Evolutionary conservation across 2,888 invertebrate species (phyloP).

Genomic region (Elysia crispata): DNA sequence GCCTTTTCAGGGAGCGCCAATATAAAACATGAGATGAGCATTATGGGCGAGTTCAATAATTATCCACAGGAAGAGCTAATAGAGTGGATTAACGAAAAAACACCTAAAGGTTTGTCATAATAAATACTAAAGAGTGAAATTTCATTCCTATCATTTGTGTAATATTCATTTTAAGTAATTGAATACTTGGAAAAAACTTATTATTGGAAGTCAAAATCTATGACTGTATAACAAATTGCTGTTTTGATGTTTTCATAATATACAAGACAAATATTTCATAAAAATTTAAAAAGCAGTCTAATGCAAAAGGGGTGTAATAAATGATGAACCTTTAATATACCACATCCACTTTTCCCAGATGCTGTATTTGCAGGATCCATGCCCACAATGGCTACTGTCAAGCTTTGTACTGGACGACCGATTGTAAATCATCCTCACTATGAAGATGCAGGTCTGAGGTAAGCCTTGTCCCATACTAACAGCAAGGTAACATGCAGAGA

Average conservation of each 20-base stretch:
- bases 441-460: conserved; percentile 88
- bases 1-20: conserved; percentile 80
- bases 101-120: conserved; percentile 64
- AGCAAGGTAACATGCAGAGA: too few species aligned
- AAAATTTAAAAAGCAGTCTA: too few species aligned
- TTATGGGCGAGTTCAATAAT: conserved; percentile 84
- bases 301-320: too few species aligned
- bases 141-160: too few species aligned
- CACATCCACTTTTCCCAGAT: conserved; percentile 73
- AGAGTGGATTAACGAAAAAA: conserved; percentile 85
- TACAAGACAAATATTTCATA: background rate
- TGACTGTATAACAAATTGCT: too few species aligned
- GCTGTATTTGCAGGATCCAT: conserved; percentile 92
- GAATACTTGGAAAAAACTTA: too few species aligned
- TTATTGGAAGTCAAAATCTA: too few species aligned
- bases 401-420: conserved; percentile 86
- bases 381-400: conserved; percentile 89
- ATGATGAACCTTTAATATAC: too few species aligned
- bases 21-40: conserved; percentile 78
- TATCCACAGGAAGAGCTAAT: conserved; percentile 86
- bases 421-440: conserved; percentile 93
- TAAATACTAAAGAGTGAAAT: too few species aligned
- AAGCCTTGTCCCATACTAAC: too few species aligned
- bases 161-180: too few species aligned
- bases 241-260: too few species aligned